Conservation (phyloP, 2,113 vertebrate genomes). For the Candoia aspera region DNA sequence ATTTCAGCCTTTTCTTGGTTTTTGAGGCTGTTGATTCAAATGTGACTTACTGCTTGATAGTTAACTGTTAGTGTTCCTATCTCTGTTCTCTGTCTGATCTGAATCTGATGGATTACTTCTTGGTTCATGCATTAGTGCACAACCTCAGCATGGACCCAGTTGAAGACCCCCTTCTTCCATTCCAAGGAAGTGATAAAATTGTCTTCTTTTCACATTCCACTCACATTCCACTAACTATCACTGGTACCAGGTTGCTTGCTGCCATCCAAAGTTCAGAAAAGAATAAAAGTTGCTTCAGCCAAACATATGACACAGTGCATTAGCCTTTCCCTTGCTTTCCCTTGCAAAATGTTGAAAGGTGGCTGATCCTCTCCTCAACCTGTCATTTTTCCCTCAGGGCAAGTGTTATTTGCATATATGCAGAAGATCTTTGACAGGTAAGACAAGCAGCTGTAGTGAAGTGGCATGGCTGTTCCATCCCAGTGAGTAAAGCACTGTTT, state of each 20-base stretch:
- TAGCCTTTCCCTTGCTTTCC: not conserved
- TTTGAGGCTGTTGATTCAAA: not conserved
- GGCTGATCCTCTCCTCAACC: not conserved
- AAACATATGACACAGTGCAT: not conserved
- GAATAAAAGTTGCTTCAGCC: not conserved
- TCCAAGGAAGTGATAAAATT: not conserved
- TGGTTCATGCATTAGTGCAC: not conserved
- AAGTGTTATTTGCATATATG: not conserved
- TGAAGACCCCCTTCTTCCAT: not conserved
- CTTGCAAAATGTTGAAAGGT: not conserved
- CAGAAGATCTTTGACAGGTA: not conserved
- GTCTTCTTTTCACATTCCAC: not conserved
- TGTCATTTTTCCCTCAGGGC: not conserved
- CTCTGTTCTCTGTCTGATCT: not conserved
- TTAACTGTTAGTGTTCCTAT: not conserved
- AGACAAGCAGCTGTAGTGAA: not conserved
- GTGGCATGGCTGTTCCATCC: not conserved
- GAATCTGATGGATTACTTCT: not conserved
- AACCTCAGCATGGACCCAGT: not conserved
- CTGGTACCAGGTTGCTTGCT: not conserved
- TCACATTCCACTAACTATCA: not conserved
- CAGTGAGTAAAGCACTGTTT: not conserved
- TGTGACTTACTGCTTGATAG: not conserved
- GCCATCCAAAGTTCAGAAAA: not conserved
- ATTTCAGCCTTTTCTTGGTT: not conserved